These are phyloP conservation scores for Tigriopus californicus DNA, from an alignment of 2,888 invertebrate species.

Conservation along the genomic window DNA sequence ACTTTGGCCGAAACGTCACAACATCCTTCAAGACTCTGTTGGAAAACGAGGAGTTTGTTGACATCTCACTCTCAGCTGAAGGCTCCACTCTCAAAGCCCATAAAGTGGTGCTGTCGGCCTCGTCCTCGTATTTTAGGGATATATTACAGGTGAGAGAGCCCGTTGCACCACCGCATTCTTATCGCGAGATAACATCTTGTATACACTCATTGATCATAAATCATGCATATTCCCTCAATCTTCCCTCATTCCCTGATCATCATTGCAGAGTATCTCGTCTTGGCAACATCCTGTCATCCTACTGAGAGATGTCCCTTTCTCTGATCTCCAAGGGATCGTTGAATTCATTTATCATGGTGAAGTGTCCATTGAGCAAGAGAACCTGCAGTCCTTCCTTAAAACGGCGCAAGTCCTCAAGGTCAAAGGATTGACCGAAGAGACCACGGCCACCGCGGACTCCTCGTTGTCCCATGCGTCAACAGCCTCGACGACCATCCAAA, in stretches of 20 bases:
- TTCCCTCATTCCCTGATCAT: no score
- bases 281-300: conserved; percentile 15
- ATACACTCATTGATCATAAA: neutral
- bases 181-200: neutral
- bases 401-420: conserved; percentile 9
- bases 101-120: conserved; percentile 15
- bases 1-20: conserved; percentile 12
- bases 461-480: no score
- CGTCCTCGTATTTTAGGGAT: conserved; percentile 4
- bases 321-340: conserved; percentile 11
- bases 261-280: neutral
- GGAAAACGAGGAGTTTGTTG: conserved; percentile 16
- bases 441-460: neutral
- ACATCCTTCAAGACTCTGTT: conserved; percentile 11
- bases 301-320: conserved; percentile 12
- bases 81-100: conserved; percentile 13
- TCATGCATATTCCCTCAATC: neutral
- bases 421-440: conserved; percentile 8
- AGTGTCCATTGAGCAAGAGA: conserved; percentile 6
- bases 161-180: neutral
- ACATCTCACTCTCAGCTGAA: conserved; percentile 14
- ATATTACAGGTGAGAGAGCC: neutral
- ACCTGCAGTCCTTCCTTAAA: conserved; percentile 1
- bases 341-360: conserved; percentile 15
- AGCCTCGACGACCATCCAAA: no score